Percentiles rank a stretch among this genome's conserved stretches.
These are phyloP conservation scores for Ptilodon capucinus DNA, from an alignment of 2,888 invertebrate species.

Conservation along the genomic window DNA sequence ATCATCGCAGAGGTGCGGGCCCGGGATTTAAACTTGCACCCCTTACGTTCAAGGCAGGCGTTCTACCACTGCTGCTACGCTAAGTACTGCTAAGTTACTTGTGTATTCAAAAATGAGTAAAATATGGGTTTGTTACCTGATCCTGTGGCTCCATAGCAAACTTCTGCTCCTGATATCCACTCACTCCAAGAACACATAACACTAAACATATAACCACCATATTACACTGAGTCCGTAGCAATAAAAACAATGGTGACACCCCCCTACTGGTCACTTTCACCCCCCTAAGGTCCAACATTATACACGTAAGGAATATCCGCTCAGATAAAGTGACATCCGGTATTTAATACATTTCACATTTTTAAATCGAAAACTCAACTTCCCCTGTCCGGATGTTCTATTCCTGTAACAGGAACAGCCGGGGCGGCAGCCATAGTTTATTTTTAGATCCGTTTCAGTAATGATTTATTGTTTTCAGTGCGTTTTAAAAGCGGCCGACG, in stretches of 20 bases:
- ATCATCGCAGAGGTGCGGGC: too few relatives aligned
- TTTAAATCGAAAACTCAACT: conserved; percentile 59
- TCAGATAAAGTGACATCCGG: conserved; percentile 59
- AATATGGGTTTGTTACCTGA: conserved; percentile 81
- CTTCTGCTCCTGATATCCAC: conserved; percentile 85
- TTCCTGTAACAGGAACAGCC: conserved; percentile 41
- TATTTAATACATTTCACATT: conserved; percentile 64
- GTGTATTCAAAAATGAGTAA: conserved; percentile 5
- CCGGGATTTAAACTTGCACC: too few relatives aligned
- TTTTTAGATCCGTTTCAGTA: conserved; percentile 46
- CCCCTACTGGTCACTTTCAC: conserved; percentile 63
- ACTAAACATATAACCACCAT: conserved; percentile 41
- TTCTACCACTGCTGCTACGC: too few relatives aligned
- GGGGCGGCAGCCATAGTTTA: conserved; percentile 63
- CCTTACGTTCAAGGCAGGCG: too few relatives aligned
- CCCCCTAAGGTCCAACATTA: conserved; percentile 55
- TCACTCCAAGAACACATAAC: conserved; percentile 58
- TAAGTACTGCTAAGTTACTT: too few relatives aligned
- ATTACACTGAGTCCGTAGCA: conserved; percentile 62
- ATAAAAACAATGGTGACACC: conserved; percentile 63
- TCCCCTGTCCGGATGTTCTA: conserved; percentile 54
- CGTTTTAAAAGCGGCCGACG: conserved; percentile 30
- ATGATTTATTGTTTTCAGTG: conserved; percentile 41
- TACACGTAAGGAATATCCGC: conserved; percentile 30
- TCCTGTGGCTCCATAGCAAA: conserved; percentile 97